A percentile compares a stretch with the other conserved stretches of the same genome.
Evolutionary conservation across 2,888 invertebrate genomes (phyloP).

Genomic region (Erebia epiphron): DNA sequence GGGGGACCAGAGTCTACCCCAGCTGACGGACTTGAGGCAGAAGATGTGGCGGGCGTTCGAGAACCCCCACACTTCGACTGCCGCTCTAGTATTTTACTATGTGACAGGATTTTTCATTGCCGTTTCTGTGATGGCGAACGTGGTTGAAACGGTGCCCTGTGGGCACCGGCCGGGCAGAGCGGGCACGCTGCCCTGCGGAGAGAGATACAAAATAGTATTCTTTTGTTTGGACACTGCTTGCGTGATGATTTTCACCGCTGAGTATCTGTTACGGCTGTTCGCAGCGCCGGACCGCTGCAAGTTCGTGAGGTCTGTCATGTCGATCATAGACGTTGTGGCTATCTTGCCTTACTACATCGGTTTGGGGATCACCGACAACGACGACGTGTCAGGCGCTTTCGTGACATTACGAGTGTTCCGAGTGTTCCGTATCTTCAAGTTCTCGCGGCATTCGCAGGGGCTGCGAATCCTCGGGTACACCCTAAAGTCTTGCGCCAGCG

Average conservation of each 20-base stretch:
- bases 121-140: conserved; percentile 99
- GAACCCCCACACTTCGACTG: conserved; percentile 99
- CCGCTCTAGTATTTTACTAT: conserved; percentile 99
- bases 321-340: conserved; percentile 99
- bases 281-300: conserved; percentile 99
- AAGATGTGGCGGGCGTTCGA: conserved; percentile 99
- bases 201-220: conserved; percentile 98
- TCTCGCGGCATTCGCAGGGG: conserved; percentile 99
- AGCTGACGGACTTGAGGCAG: conserved; percentile 93
- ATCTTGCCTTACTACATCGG: conserved; percentile 99
- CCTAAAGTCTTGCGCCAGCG: conserved; percentile 99
- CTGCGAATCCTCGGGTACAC: conserved; percentile 99
- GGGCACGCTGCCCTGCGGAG: conserved; percentile 96
- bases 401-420: conserved; percentile 99
- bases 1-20: conserved; percentile 94
- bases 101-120: conserved; percentile 99
- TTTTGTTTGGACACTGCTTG: conserved; percentile 99
- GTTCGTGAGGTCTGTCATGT: conserved; percentile 99
- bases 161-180: conserved; percentile 93
- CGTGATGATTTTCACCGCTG: conserved; percentile 99
- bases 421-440: conserved; percentile 99
- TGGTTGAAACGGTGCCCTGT: conserved; percentile 98
- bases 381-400: conserved; percentile 99
- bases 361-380: conserved; percentile 98
- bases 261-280: conserved; percentile 96